phyloP scores from a whole-genome alignment of 2,797 vertebrate genomes.

The Moxostoma hubbsi region DNA sequence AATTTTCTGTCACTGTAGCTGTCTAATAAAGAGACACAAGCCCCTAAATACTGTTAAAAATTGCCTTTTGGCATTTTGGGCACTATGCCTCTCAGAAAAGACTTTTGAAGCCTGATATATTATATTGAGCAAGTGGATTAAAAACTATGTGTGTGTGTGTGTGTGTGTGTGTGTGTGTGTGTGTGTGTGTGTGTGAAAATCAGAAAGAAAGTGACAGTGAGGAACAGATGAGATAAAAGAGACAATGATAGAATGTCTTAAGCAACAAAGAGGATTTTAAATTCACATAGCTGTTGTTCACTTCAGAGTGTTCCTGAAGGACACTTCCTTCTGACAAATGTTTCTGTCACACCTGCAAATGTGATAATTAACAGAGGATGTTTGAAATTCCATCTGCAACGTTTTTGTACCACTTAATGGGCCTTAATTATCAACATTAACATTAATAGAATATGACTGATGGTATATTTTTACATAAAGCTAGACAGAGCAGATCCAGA shows the following conservation, averaged over 20 bases:
- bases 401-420: background rate
- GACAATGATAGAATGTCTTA: constrained; percentile 2
- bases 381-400: constrained; percentile 10
- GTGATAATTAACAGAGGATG: constrained; percentile 12
- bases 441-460: background rate
- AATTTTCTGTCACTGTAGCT: background rate
- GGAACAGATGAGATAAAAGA: constrained; percentile 12
- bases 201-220: background rate
- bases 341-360: constrained; percentile 19
- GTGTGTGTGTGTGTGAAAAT: background rate
- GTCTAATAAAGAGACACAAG: background rate
- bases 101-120: background rate
- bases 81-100: background rate
- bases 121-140: too few species aligned
- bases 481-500: too few species aligned
- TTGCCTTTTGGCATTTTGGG: background rate
- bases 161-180: too few species aligned
- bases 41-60: background rate
- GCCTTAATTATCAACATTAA: constrained; percentile 9
- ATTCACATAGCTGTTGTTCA: constrained; percentile 3
- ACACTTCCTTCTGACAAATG: constrained; percentile 3
- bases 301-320: constrained; percentile 15
- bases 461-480: background rate
- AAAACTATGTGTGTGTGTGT: too few species aligned
- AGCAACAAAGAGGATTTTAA: constrained; percentile 8